Base-by-base conservation (phyloP, 2,888 invertebrate genomes). In the Congeria kusceri region DNA sequence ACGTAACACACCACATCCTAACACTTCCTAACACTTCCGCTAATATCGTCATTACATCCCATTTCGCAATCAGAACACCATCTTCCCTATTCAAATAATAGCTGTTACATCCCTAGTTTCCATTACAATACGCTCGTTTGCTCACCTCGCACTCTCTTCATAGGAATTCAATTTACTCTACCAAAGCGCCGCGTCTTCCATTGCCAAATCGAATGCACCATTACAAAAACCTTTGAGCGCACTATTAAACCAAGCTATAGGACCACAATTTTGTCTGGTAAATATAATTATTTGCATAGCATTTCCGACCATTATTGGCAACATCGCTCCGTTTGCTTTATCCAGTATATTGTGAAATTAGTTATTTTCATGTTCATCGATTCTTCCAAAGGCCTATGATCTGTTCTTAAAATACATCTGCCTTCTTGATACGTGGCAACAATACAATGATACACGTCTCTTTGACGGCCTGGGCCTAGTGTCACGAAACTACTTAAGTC, bases 251-350 rank as follows among this genome's bases (percentile, higher is more conserved):
- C 18, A 44, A 53, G 20, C 39, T 39, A 39, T 1, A 39, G 39
- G 3, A 39, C 23, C 53, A 20, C 53, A 53, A 53, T 53, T 53
- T 4, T 25, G 53, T 20, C 53, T 25, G 5, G 53, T 53, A 20
- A 53, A 53, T 53, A 53, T 15, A 13, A 53, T 53, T 72, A 64
- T 72, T 72, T 72, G 64, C 71, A 72, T 64, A 72, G 71, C 46
- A 47, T 29, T 58, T 72, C 32, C 57, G 56, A 44, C 27, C 47
- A 32, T 57, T 25, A 72, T 72, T 29, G 64, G 64, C 18, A 20
- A 46, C 44, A 57, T 64, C 59, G 46, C 71, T 64, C 63, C 28
- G 64, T 58, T 59, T 64, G 64, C 64, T 57, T 64, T 64, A 72
- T 72, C 71, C 63, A 64, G 47, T 64, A 56, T 57, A 15, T 44